Evolutionary conservation across 2,113 vertebrate species (phyloP), one percentile per base, ranked within the genome.

Genomic region (Phalacrocorax aristotelis): DNA sequence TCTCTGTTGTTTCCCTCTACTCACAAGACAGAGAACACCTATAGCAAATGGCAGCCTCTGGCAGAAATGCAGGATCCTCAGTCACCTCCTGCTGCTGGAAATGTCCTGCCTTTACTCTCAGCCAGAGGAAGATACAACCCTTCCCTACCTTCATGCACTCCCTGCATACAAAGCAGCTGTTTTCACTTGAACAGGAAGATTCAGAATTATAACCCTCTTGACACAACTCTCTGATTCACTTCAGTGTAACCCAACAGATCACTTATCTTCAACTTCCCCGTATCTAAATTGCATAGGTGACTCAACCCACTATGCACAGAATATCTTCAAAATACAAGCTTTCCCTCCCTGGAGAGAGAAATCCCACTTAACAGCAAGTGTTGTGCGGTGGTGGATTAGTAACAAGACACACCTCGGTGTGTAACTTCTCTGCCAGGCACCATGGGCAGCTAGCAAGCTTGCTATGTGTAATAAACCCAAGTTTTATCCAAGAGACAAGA

Each of bases 141-240:
- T 64, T 60, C 14, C 62, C 58, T 46, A 8, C 0, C 0, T 27
- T 38, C 49, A 21, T 13, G 13, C 44, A 40, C 29, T 60, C 32
- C 17, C 42, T 89, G 42, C 26, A 71, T 23, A 79, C 23, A 48
- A 42, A 79, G 17, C 71, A 79, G 68, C 10, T 38, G 4, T 62
- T 68, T 65, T 42, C 32, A 51, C 14, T 61, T 19, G 15, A 22
- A 26, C 4, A 25, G 15, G 27, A 92, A 51, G 29, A 80, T n/a
- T 7, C 34, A 38, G 62, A 84, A 19, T 1, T 13, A 6, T 15
- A 78, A 79, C 1, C 14, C 19, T 19, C 19, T 22, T n/a, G n/a
- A 40, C 30, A 74, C 7, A 16, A 18, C 36, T 25, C 26, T 34
- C 13, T 0, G 0, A 22, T 32, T 69, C 54, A 12, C 26, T 52